A percentile compares a stretch with the other conserved stretches of the same genome.
Conservation (phyloP, 1,140 invertebrate species). For the Cryptotermes secundus region DNA sequence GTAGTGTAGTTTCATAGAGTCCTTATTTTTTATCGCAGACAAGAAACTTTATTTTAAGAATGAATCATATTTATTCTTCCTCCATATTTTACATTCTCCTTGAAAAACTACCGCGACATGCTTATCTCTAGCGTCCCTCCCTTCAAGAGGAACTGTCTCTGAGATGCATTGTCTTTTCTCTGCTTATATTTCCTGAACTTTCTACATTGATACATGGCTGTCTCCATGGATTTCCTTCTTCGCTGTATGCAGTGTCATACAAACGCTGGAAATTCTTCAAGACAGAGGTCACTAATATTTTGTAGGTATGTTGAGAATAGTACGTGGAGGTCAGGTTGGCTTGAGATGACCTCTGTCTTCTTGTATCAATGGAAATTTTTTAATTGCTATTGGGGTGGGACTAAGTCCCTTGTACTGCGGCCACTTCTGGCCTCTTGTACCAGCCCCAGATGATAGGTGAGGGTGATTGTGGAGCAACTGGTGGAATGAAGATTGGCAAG, state of each 20-base stretch:
- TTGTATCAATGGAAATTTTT: too few species aligned
- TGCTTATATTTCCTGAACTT: neutral
- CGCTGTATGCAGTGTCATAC: neutral
- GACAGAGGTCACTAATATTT: neutral
- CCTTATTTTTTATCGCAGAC: neutral
- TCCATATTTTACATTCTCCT: neutral
- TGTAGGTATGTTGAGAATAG: neutral
- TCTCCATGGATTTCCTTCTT: neutral
- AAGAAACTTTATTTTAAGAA: conserved; percentile 9
- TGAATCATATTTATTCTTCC: conserved; percentile 8
- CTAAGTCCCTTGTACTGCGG: too few species aligned
- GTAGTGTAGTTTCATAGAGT: neutral
- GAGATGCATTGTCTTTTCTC: neutral
- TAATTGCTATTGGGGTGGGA: too few species aligned
- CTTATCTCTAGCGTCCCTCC: neutral
- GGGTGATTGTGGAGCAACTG: too few species aligned
- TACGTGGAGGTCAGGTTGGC: neutral
- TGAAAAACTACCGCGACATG: neutral
- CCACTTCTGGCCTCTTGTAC: too few species aligned
- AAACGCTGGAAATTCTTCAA: neutral
- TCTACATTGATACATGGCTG: neutral
- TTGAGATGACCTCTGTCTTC: neutral
- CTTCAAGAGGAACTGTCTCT: neutral
- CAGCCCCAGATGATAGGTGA: too few species aligned
- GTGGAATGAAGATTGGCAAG: too few species aligned